Conservation (phyloP, 2,888 invertebrate species). For the Drosophila rellima region DNA sequence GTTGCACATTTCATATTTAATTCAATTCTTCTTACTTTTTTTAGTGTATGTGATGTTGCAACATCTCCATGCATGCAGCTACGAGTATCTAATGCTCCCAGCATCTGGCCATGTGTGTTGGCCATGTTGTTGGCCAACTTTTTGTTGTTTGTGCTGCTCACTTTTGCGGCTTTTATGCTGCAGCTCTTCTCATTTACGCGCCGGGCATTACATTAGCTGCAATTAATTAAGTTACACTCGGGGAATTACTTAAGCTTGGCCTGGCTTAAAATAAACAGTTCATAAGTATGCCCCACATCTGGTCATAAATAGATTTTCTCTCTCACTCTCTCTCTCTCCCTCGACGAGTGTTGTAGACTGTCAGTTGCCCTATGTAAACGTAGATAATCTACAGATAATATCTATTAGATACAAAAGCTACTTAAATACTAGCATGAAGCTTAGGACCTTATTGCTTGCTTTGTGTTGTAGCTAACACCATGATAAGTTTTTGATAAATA, state of each 20-base stretch:
- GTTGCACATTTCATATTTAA: constrained; percentile 63
- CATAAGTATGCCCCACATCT: constrained; percentile 65
- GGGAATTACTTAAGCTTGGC: constrained; percentile 67
- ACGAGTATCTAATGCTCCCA: constrained; percentile 12
- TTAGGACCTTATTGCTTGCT: neutral
- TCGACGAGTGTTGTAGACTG: neutral
- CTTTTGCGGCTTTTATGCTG: constrained; percentile 53
- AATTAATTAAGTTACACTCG: constrained; percentile 76
- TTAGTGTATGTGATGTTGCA: constrained; percentile 28
- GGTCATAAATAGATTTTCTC: constrained; percentile 53
- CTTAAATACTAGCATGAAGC: neutral
- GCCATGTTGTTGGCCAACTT: constrained; percentile 5
- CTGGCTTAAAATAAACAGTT: constrained; percentile 71
- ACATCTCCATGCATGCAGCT: constrained; percentile 36
- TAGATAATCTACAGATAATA: neutral
- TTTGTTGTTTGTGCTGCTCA: constrained; percentile 31
- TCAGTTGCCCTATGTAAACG: neutral
- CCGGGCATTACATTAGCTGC: constrained; percentile 72
- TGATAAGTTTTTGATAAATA: too few species aligned
- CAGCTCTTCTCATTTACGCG: constrained; percentile 28
- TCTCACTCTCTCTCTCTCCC: neutral
- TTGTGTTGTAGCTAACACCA: neutral
- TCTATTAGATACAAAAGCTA: neutral
- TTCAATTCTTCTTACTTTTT: constrained; percentile 48
- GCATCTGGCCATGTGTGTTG: constrained; percentile 20